A percentile compares a stretch with the other conserved stretches of the same genome.
phyloP scores from a whole-genome alignment of 2,888 invertebrate genomes.

The Andrena bucephala region DNA sequence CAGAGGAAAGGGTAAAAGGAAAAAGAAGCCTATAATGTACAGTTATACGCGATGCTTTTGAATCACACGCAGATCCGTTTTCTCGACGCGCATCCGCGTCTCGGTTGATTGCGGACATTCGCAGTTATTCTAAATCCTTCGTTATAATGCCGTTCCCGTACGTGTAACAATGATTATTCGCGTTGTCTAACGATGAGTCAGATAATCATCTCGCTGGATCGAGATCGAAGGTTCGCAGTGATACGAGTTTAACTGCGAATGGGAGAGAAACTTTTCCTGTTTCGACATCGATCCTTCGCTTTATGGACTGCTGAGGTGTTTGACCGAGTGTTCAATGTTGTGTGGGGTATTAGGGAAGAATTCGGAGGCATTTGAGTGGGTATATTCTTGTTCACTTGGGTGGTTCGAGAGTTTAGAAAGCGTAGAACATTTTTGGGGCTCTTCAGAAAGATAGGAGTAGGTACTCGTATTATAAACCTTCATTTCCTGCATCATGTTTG shows the following conservation, averaged over 20 bases:
- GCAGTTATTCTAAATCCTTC: slow-evolving; percentile 63
- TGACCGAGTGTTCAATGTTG: background rate
- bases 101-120: slow-evolving; percentile 47
- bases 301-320: background rate
- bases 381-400: too few species aligned
- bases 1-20: slow-evolving; percentile 25
- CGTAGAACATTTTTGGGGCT: too few species aligned
- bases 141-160: slow-evolving; percentile 50
- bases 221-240: slow-evolving; percentile 20
- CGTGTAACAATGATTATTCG: slow-evolving; percentile 39
- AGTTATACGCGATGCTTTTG: slow-evolving; percentile 51
- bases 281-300: background rate
- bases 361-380: too few species aligned
- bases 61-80: slow-evolving; percentile 46
- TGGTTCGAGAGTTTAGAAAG: too few species aligned
- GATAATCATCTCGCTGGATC: slow-evolving; percentile 42
- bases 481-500: too few species aligned
- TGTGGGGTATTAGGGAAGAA: too few species aligned
- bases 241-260: slow-evolving; percentile 3
- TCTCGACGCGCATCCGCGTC: slow-evolving; percentile 43
- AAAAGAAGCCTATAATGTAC: slow-evolving; percentile 52
- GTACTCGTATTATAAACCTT: too few species aligned
- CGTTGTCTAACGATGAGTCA: slow-evolving; percentile 53
- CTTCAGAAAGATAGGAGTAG: too few species aligned
- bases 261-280: background rate